A percentile compares a stretch with the other conserved stretches of the same genome.
Conservation (phyloP, 2,888 invertebrate species). For the Criorhina ranunculi region DNA sequence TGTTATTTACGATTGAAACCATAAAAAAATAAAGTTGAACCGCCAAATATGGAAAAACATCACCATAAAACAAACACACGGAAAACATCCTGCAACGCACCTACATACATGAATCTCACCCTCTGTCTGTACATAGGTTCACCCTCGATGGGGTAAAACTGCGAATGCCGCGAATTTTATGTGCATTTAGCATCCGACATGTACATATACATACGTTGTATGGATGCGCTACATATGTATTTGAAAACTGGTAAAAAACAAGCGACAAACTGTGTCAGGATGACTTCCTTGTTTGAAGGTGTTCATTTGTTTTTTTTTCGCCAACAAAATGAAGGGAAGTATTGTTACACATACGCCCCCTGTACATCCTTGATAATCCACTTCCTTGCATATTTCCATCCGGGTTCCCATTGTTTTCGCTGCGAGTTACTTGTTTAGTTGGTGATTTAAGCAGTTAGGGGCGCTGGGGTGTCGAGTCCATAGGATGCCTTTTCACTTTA, state of each 20-base stretch:
- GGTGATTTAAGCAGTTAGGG: constrained; percentile 33
- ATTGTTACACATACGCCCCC: constrained; percentile 33
- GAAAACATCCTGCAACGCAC: background rate
- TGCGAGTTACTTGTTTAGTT: constrained; percentile 27
- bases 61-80: background rate
- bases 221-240: constrained; percentile 38
- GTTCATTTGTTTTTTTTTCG: background rate
- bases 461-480: constrained; percentile 23
- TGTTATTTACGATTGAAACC: constrained; percentile 39
- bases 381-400: constrained; percentile 1
- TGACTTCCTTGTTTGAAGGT: constrained; percentile 33
- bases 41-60: constrained; percentile 33
- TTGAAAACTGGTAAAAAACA: constrained; percentile 8
- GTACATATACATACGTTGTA: constrained; percentile 7
- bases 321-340: background rate
- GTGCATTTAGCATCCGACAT: constrained; percentile 45
- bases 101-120: background rate
- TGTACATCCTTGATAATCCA: background rate
- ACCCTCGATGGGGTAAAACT: constrained; percentile 10
- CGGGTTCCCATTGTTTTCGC: constrained; percentile 15
- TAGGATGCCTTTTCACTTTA: constrained; percentile 2
- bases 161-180: constrained; percentile 46
- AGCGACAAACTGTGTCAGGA: constrained; percentile 45
- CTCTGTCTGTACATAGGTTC: background rate
- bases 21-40: constrained; percentile 16